phyloP scores from a whole-genome alignment of 2,888 invertebrate species.

The Orchestes rusci region DNA sequence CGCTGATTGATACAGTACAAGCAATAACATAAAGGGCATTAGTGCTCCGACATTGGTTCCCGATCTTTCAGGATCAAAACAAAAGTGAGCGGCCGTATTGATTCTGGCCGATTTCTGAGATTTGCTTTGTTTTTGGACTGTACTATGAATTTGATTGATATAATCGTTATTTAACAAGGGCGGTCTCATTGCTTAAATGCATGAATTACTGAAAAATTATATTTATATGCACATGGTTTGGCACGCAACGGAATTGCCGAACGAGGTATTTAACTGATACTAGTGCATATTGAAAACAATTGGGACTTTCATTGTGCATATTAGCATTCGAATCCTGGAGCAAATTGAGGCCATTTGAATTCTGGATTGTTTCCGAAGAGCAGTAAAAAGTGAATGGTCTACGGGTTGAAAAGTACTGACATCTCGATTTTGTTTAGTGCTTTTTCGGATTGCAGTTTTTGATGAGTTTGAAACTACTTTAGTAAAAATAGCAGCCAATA shows the following conservation, averaged over 20 bases:
- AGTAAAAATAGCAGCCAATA: no score
- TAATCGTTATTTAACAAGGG: no score
- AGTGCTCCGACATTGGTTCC: conserved; percentile 13
- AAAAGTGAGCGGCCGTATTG: conserved; percentile 6
- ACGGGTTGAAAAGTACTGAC: conserved; percentile 7
- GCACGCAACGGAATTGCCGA: no score
- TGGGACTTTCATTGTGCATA: conserved; percentile 15
- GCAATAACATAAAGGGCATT: conserved; percentile 22
- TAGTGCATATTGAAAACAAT: conserved; percentile 27
- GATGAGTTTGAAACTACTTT: no score
- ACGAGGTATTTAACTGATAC: no score
- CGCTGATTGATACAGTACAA: conserved; percentile 24
- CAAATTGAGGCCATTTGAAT: conserved; percentile 22
- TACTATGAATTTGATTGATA: no score
- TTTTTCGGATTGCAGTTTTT: no score
- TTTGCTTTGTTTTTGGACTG: no score
- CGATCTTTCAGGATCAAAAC: conserved; percentile 10
- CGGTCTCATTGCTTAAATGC: no score
- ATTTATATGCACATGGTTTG: no score
- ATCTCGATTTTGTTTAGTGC: conserved; percentile 12
- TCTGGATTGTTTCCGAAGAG: conserved; percentile 15
- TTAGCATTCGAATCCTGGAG: conserved; percentile 19
- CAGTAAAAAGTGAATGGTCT: conserved; percentile 17
- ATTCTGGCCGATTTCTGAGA: no score
- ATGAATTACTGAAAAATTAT: no score